A percentile compares a stretch with the other conserved stretches of the same genome.
phyloP scores from a whole-genome alignment of 2,888 invertebrate species.

The Drosophila longiperda region DNA sequence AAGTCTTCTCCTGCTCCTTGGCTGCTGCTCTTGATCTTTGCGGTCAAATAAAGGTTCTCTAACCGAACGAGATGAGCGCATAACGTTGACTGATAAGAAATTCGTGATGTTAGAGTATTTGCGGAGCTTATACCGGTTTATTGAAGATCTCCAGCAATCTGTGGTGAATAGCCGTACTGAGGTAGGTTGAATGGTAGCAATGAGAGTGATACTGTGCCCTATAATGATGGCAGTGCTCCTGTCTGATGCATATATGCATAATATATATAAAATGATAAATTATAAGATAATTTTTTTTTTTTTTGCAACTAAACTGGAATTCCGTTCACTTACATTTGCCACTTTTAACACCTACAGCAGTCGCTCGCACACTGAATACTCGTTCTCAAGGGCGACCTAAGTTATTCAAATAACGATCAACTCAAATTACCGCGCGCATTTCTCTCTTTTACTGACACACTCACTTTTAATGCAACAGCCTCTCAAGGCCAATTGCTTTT shows the following conservation, averaged over 20 bases:
- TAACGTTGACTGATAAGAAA: constrained; percentile 66
- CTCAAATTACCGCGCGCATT: constrained; percentile 32
- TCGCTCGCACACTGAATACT: constrained; percentile 17
- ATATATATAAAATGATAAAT: not conserved
- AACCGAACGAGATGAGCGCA: constrained; percentile 42
- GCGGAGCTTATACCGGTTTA: constrained; percentile 21
- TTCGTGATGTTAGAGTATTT: constrained; percentile 3
- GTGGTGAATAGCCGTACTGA: constrained; percentile 9
- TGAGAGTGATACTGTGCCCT: not conserved
- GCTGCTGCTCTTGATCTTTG: constrained; percentile 29
- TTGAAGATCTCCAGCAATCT: not conserved
- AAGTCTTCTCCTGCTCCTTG: not conserved
- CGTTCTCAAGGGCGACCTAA: constrained; percentile 21
- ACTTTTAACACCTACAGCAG: constrained; percentile 8
- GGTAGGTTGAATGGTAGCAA: not conserved
- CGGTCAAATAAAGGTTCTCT: constrained; percentile 72
- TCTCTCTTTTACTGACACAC: not conserved
- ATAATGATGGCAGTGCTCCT: not conserved
- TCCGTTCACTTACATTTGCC: not conserved
- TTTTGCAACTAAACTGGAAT: not conserved
- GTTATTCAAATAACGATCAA: constrained; percentile 40
- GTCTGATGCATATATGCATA: not conserved
- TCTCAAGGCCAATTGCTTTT: constrained; percentile 31
- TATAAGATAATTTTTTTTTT: not conserved
- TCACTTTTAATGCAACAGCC: not conserved